phyloP scores from a whole-genome alignment of 2,113 vertebrate genomes.

The Haemorhous mexicanus region DNA sequence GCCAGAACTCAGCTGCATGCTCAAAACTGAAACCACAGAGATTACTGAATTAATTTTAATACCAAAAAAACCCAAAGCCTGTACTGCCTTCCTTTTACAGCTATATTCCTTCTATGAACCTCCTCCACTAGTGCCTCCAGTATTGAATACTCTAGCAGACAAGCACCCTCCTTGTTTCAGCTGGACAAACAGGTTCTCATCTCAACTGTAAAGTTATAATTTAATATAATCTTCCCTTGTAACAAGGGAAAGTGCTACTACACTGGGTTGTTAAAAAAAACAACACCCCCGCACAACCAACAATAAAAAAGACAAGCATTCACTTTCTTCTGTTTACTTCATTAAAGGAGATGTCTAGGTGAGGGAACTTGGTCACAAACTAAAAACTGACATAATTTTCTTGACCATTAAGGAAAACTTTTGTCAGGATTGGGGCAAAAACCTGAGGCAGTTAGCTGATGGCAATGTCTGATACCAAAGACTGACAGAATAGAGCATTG shows the following conservation, averaged over 20 bases:
- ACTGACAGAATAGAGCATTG: background rate
- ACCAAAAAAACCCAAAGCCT: background rate
- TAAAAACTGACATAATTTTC: background rate
- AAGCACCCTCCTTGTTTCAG: background rate
- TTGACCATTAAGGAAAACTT: background rate
- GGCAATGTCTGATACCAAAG: background rate
- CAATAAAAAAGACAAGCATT: background rate
- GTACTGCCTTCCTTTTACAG: background rate
- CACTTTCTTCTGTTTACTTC: slow-evolving; percentile 1
- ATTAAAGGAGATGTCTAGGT: background rate
- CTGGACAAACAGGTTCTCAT: slow-evolving; percentile 3
- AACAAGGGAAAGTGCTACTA: background rate
- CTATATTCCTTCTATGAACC: background rate
- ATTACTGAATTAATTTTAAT: background rate
- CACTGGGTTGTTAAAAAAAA: background rate
- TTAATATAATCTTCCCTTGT: background rate
- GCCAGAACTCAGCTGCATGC: background rate
- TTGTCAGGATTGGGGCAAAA: background rate
- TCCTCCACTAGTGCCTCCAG: background rate
- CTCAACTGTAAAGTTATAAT: background rate
- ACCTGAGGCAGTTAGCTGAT: background rate
- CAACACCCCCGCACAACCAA: background rate
- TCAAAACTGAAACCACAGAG: background rate
- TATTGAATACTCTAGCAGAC: background rate
- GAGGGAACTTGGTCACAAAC: background rate